Evolutionary conservation across 2,113 vertebrate genomes (phyloP).

Genomic region (Neomonachus schauinslandi): DNA sequence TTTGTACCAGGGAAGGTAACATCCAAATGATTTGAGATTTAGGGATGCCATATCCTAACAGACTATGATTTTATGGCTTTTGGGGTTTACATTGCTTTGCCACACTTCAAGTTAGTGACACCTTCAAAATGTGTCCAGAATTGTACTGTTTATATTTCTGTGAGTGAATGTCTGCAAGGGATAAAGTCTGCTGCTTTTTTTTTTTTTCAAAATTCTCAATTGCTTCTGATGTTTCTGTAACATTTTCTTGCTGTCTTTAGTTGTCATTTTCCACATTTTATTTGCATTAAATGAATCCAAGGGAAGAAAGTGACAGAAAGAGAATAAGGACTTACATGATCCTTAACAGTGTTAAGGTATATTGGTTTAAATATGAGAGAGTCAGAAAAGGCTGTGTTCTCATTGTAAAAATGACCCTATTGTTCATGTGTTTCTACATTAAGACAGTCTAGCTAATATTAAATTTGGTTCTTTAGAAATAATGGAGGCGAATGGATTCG

Average conservation of each 20-base stretch:
- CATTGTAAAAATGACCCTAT: neutral
- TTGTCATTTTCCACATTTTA: neutral
- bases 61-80: neutral
- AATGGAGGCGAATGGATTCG: neutral
- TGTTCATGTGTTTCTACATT: neutral
- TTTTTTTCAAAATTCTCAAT: neutral
- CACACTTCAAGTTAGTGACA: neutral
- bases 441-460: neutral
- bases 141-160: neutral
- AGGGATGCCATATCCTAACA: neutral
- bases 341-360: neutral
- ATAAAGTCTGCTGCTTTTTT: neutral
- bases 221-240: neutral
- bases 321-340: neutral
- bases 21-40: neutral
- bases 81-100: neutral
- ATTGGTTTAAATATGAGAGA: neutral
- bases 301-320: neutral
- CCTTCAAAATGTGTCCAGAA: neutral
- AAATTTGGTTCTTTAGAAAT: neutral
- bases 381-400: neutral
- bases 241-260: conserved; percentile 25
- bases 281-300: neutral
- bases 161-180: neutral
- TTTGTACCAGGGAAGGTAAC: neutral